Evolutionary conservation across 2,113 vertebrate species (phyloP).

Genomic region (Macroglossus sobrinus): DNA sequence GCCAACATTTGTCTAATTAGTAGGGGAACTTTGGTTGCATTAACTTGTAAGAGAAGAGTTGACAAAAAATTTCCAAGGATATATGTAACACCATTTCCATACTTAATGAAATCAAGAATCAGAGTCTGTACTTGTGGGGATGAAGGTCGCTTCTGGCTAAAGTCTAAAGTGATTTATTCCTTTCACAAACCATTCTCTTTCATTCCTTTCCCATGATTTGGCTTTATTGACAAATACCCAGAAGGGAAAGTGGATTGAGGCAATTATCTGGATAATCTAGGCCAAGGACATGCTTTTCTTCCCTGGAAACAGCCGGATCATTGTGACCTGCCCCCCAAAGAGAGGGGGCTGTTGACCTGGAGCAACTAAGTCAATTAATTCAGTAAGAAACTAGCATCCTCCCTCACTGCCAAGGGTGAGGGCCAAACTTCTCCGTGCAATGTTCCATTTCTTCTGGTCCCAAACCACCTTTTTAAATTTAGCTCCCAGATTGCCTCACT

Average conservation of each 20-base stretch:
- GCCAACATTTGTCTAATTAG: slow-evolving; percentile 74
- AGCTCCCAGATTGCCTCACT: not conserved
- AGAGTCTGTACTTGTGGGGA: slow-evolving; percentile 12
- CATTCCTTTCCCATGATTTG: slow-evolving; percentile 43
- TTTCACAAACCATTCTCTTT: slow-evolving; percentile 60
- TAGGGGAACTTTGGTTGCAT: slow-evolving; percentile 59
- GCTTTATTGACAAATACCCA: slow-evolving; percentile 67
- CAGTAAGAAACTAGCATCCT: not conserved
- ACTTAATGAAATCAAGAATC: slow-evolving; percentile 62
- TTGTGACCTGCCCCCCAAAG: not conserved
- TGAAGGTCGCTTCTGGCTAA: slow-evolving; percentile 53
- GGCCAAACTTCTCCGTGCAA: too few species aligned
- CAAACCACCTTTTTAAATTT: not conserved
- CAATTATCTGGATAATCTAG: slow-evolving; percentile 66
- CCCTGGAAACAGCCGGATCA: slow-evolving; percentile 26
- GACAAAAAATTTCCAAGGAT: slow-evolving; percentile 67
- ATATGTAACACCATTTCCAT: slow-evolving; percentile 62
- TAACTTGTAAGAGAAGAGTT: slow-evolving; percentile 67
- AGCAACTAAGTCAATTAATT: not conserved
- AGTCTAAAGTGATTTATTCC: slow-evolving; percentile 66
- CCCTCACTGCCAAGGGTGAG: not conserved
- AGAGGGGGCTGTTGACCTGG: not conserved
- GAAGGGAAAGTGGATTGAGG: slow-evolving; percentile 40
- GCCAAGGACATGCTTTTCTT: slow-evolving; percentile 55
- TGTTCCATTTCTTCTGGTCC: not conserved